Evolutionary conservation across 1,140 invertebrate species (phyloP).

Genomic region (Heliothis subflexa): DNA sequence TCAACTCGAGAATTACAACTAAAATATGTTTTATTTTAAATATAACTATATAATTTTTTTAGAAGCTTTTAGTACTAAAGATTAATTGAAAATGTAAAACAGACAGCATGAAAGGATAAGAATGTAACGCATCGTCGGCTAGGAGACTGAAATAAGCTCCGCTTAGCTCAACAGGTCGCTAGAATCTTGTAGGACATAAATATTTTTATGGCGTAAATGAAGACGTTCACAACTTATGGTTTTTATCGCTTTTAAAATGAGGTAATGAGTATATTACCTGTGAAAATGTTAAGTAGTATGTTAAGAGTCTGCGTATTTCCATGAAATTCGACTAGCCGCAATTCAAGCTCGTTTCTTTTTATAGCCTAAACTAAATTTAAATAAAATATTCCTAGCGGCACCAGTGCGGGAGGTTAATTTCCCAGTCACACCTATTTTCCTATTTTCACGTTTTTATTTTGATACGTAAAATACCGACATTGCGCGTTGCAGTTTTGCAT

Average conservation of each 20-base stretch:
- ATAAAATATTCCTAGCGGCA: slow-evolving; percentile 4
- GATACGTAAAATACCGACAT: neutral
- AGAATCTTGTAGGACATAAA: too few species aligned
- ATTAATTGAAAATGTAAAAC: too few species aligned
- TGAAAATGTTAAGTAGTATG: neutral
- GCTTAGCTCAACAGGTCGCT: too few species aligned
- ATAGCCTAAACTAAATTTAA: slow-evolving; percentile 13
- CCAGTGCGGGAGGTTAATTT: neutral
- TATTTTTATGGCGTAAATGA: too few species aligned
- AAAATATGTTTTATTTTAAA: too few species aligned
- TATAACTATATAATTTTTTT: too few species aligned
- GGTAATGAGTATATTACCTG: neutral
- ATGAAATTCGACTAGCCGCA: neutral
- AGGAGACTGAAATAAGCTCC: too few species aligned
- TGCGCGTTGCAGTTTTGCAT: slow-evolving; percentile 5
- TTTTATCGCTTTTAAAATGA: neutral
- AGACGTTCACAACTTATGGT: too few species aligned
- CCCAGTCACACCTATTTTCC: slow-evolving; percentile 11
- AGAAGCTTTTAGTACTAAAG: too few species aligned
- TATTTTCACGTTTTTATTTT: neutral
- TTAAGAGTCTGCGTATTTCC: neutral
- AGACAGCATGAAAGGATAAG: too few species aligned
- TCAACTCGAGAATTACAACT: too few species aligned
- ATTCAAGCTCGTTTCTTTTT: slow-evolving; percentile 24
- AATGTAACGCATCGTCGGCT: too few species aligned